A percentile compares a stretch with the other conserved stretches of the same genome.
phyloP scores from a whole-genome alignment of 2,888 invertebrate genomes.

The Trissolcus brochymenae region DNA sequence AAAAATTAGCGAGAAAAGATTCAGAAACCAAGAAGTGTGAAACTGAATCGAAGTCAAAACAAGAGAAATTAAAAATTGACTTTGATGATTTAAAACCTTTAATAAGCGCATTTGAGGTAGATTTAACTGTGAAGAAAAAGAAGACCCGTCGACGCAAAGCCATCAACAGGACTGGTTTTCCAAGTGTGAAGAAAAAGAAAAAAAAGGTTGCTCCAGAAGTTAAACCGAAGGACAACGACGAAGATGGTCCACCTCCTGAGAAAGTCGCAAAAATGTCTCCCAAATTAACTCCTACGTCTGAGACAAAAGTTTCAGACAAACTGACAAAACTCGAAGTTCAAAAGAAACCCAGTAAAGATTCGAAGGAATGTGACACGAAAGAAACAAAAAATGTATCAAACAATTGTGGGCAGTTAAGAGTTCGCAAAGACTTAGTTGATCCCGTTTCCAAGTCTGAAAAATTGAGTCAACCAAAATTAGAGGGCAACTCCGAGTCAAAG shows the following conservation, averaged over 20 bases:
- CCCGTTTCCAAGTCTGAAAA: conserved; percentile 68
- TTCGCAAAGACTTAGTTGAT: conserved; percentile 70
- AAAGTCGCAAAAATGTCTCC: conserved; percentile 38
- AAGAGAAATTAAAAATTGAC: conserved; percentile 69
- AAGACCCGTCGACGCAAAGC: conserved; percentile 83
- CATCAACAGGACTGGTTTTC: conserved; percentile 92
- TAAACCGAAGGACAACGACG: conserved; percentile 26
- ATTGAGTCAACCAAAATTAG: conserved; percentile 69
- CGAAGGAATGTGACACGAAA: conserved; percentile 19
- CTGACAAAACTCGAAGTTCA: conserved; percentile 31
- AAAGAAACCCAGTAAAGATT: conserved; percentile 25
- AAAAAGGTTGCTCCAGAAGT: conserved; percentile 77
- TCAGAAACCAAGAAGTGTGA: conserved; percentile 26
- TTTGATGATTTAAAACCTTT: conserved; percentile 53
- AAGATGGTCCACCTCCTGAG: conserved; percentile 17
- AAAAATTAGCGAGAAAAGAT: conserved; percentile 52
- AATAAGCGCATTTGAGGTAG: background rate
- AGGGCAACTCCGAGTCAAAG: conserved; percentile 70
- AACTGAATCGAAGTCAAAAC: conserved; percentile 52
- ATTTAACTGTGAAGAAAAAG: conserved; percentile 75
- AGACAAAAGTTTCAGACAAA: conserved; percentile 48
- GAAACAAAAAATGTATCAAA: conserved; percentile 40
- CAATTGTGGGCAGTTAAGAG: conserved; percentile 65
- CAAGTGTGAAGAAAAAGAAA: conserved; percentile 89
- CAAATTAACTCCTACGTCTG: conserved; percentile 23